phyloP scores from a whole-genome alignment of 2,888 invertebrate genomes.

The Perizoma flavofasciatum region DNA sequence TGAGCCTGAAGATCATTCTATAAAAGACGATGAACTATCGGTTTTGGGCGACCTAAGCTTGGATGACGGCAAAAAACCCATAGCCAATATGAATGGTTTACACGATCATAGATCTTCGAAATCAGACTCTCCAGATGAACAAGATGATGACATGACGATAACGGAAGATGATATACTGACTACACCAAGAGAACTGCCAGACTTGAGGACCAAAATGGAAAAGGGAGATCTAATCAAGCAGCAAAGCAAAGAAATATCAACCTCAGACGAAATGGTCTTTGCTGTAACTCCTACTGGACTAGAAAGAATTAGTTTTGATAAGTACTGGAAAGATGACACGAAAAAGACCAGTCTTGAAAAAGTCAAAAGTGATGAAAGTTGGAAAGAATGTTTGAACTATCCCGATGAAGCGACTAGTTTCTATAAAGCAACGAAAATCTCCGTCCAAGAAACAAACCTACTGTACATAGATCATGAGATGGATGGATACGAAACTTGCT shows the following conservation, averaged over 20 bases:
- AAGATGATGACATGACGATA: slow-evolving; percentile 79
- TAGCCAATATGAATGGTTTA: slow-evolving; percentile 62
- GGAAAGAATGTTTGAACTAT: slow-evolving; percentile 73
- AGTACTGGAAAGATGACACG: slow-evolving; percentile 75
- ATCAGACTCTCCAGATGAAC: slow-evolving; percentile 74
- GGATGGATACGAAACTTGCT: slow-evolving; percentile 85
- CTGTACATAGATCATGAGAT: slow-evolving; percentile 79
- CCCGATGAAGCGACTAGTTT: slow-evolving; percentile 62
- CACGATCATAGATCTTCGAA: slow-evolving; percentile 65
- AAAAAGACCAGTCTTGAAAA: slow-evolving; percentile 57
- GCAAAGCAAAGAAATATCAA: slow-evolving; percentile 79
- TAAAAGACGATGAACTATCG: slow-evolving; percentile 79
- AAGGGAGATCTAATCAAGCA: slow-evolving; percentile 68
- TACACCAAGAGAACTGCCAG: slow-evolving; percentile 67
- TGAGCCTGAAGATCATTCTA: slow-evolving; percentile 83
- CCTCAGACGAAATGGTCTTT: slow-evolving; percentile 82
- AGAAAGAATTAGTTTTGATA: slow-evolving; percentile 79
- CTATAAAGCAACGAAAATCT: slow-evolving; percentile 63
- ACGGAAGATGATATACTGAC: slow-evolving; percentile 74
- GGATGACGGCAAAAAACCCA: slow-evolving; percentile 64
- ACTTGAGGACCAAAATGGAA: slow-evolving; percentile 63
- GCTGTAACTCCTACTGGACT: slow-evolving; percentile 80
- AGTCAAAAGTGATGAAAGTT: slow-evolving; percentile 72
- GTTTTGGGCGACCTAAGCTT: slow-evolving; percentile 74
- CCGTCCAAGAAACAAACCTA: slow-evolving; percentile 70